phyloP scores from a whole-genome alignment of 2,888 invertebrate species.

The Spilarctia lutea region DNA sequence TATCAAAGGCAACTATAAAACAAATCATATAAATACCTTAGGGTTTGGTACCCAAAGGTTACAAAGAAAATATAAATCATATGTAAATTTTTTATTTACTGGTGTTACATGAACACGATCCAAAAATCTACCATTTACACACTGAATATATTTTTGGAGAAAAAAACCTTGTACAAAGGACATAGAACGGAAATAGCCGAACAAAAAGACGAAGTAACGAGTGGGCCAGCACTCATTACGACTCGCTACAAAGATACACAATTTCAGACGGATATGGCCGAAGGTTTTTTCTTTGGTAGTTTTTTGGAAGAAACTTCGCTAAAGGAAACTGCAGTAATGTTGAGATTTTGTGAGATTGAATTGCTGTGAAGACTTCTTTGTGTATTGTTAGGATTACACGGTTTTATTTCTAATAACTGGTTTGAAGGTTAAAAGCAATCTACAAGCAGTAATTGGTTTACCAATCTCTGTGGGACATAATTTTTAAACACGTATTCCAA shows the following conservation, averaged over 20 bases:
- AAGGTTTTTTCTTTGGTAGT: constrained; percentile 18
- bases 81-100: too few relatives aligned
- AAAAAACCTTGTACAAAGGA: constrained; percentile 37
- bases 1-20: not conserved
- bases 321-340: constrained; percentile 19
- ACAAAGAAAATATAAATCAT: too few relatives aligned
- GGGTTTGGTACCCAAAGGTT: too few relatives aligned
- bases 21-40: not conserved
- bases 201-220: constrained; percentile 53
- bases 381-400: not conserved
- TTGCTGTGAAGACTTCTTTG: constrained; percentile 5
- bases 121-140: constrained; percentile 29
- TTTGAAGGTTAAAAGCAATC: not conserved
- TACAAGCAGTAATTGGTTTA: not conserved
- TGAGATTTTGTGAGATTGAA: constrained; percentile 12
- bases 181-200: constrained; percentile 51
- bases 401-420: not conserved
- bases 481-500: not conserved
- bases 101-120: not conserved
- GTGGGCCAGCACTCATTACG: constrained; percentile 51
- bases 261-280: constrained; percentile 41
- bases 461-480: not conserved
- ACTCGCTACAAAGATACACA: constrained; percentile 45
- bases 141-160: constrained; percentile 37
- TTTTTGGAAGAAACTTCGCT: constrained; percentile 15